Conservation (phyloP, 2,113 vertebrate genomes). For the Pseudopipra pipra region DNA sequence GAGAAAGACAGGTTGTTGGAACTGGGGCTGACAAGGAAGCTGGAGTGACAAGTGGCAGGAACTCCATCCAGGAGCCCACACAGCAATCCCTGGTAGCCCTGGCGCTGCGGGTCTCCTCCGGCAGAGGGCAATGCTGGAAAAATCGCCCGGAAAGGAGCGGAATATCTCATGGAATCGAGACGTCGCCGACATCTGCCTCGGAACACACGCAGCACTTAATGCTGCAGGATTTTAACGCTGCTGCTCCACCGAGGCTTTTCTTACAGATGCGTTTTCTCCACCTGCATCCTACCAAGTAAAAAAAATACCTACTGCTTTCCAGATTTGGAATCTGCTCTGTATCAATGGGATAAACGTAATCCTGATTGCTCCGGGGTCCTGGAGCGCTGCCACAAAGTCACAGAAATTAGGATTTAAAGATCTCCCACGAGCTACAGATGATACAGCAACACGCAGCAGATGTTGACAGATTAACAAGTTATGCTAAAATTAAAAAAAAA, state of each 20-base stretch:
- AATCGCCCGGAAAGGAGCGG: background rate
- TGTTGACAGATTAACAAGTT: background rate
- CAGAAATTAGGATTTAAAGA: background rate
- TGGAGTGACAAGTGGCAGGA: fast-evolving
- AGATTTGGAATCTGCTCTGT: background rate
- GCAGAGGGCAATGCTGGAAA: conserved; percentile 28
- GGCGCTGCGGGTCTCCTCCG: background rate
- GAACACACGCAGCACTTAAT: background rate
- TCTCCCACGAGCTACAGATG: background rate
- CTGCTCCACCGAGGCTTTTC: background rate
- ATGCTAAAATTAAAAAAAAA: background rate
- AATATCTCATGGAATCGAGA: background rate
- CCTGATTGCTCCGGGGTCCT: background rate
- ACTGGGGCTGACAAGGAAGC: background rate
- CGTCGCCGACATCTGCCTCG: background rate
- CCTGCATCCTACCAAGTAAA: fast-evolving
- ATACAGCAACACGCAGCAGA: background rate
- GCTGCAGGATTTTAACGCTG: fast-evolving
- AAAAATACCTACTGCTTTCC: background rate
- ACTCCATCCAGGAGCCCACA: background rate
- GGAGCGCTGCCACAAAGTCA: background rate
- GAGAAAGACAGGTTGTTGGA: background rate
- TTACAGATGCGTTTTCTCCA: fast-evolving
- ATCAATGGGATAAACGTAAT: background rate
- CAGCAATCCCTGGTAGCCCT: background rate